These are phyloP conservation scores for Cerastoderma edule DNA, from an alignment of 2,888 invertebrate genomes.

Conservation along the genomic window DNA sequence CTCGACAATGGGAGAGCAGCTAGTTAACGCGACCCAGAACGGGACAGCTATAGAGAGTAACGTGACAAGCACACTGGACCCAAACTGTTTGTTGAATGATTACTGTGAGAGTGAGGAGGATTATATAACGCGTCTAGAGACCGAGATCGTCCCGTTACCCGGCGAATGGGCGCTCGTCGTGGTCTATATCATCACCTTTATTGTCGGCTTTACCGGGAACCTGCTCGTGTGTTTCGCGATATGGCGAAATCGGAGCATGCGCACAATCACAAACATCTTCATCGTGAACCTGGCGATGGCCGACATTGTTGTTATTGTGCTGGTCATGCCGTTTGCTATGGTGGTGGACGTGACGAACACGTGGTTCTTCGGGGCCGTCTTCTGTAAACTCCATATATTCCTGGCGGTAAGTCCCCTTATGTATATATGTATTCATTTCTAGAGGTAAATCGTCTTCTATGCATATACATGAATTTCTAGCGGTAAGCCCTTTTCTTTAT, in stretches of 20 bases:
- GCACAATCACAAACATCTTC: slow-evolving; percentile 96
- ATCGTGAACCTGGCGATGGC: slow-evolving; percentile 94
- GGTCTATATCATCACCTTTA: slow-evolving; percentile 91
- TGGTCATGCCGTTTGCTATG: slow-evolving; percentile 94
- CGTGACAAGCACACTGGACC: slow-evolving; percentile 7
- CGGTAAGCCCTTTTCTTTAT: no score
- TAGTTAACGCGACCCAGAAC: no score
- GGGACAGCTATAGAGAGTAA: not conserved
- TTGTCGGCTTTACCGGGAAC: slow-evolving; percentile 93
- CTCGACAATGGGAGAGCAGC: no score
- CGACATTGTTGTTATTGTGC: slow-evolving; percentile 94
- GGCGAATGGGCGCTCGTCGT: slow-evolving; percentile 90
- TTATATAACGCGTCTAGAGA: slow-evolving; percentile 47
- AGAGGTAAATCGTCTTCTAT: no score
- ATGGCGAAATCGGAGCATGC: slow-evolving; percentile 93
- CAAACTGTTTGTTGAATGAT: slow-evolving; percentile 11
- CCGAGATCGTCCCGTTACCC: slow-evolving; percentile 58
- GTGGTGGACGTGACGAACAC: slow-evolving; percentile 96
- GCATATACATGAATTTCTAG: no score
- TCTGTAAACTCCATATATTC: slow-evolving; percentile 94
- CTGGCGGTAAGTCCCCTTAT: slow-evolving; percentile 93
- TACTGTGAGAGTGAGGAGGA: slow-evolving; percentile 52
- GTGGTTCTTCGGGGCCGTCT: slow-evolving; percentile 93
- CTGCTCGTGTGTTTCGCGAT: slow-evolving; percentile 93
- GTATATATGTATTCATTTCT: no score